These are phyloP conservation scores for Drosophila nikananu DNA, from an alignment of 1,140 invertebrate genomes.

Conservation along the genomic window DNA sequence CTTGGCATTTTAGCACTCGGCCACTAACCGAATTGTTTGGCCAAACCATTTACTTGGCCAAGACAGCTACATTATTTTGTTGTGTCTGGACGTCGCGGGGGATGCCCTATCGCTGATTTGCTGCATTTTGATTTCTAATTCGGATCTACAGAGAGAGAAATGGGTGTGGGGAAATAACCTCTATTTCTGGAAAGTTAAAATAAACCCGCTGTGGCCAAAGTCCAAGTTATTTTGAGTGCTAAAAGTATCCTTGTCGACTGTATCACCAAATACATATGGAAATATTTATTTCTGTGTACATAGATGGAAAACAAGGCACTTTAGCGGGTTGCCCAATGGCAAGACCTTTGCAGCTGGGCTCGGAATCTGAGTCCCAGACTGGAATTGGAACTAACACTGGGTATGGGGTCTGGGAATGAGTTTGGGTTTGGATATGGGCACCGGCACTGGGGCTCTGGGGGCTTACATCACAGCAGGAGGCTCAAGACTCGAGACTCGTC, in stretches of 20 bases:
- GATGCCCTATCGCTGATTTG: constrained; percentile 33
- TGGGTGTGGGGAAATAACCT: too few species aligned
- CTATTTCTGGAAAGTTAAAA: background rate
- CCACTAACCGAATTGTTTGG: constrained; percentile 62
- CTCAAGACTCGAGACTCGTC: constrained; percentile 42
- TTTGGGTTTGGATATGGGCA: constrained; percentile 17
- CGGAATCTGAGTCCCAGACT: constrained; percentile 28
- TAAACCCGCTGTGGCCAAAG: background rate
- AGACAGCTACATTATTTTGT: constrained; percentile 10
- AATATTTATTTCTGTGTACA: background rate
- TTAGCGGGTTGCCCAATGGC: constrained; percentile 39
- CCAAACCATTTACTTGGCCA: constrained; percentile 49
- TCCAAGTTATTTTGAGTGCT: background rate
- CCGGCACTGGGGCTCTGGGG: constrained; percentile 29
- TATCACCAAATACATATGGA: too few species aligned
- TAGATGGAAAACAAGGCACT: background rate
- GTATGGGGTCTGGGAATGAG: constrained; percentile 15
- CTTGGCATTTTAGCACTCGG: constrained; percentile 50
- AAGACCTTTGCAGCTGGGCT: constrained; percentile 46
- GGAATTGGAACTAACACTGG: constrained; percentile 20
- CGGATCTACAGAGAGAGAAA: constrained; percentile 2
- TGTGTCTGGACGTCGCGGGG: constrained; percentile 21
- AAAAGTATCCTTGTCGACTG: background rate
- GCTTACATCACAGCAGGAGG: constrained; percentile 78
- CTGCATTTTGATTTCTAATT: constrained; percentile 58